A percentile compares a stretch with the other conserved stretches of the same genome.
These are phyloP conservation scores for Clarias laeviceps DNA, from an alignment of 2,797 vertebrate genomes.

Conservation along the genomic window DNA sequence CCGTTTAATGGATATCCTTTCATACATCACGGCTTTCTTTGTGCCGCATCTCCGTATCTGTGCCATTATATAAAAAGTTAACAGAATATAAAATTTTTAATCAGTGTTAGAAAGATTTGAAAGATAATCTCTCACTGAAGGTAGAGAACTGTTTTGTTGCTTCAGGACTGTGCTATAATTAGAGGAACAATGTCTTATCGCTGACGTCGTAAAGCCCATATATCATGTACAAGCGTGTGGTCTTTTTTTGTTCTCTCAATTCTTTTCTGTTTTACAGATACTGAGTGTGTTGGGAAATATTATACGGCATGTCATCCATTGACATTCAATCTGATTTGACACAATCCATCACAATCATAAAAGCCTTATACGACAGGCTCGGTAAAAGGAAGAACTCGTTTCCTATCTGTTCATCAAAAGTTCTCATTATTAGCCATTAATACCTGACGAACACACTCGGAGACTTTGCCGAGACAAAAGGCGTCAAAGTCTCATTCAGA, in stretches of 20 bases:
- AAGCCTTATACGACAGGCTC: slow-evolving; percentile 26
- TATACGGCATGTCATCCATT: slow-evolving; percentile 10
- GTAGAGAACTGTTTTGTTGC: not conserved
- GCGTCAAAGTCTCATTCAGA: slow-evolving; percentile 42
- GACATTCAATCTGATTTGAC: slow-evolving; percentile 26
- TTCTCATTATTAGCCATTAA: slow-evolving; percentile 44
- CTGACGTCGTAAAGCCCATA: slow-evolving; percentile 15
- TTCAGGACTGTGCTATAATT: not conserved
- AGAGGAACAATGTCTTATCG: slow-evolving; percentile 24
- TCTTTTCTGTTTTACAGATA: slow-evolving; percentile 19
- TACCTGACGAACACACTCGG: slow-evolving; percentile 44
- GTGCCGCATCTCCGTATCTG: not conserved
- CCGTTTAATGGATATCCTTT: slow-evolving; percentile 21
- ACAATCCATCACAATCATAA: slow-evolving; percentile 36
- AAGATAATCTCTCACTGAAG: not conserved
- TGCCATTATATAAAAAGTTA: not conserved
- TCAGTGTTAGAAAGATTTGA: not conserved
- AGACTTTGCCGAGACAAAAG: slow-evolving; percentile 47
- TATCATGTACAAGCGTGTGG: slow-evolving; percentile 23
- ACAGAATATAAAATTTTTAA: not conserved
- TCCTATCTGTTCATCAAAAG: slow-evolving; percentile 47
- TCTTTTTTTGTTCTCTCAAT: slow-evolving; percentile 7
- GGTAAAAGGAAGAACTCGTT: slow-evolving; percentile 30
- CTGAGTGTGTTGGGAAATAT: slow-evolving; percentile 25
- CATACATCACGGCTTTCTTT: slow-evolving; percentile 11